A percentile compares a stretch with the other conserved stretches of the same genome.
Evolutionary conservation across 2,113 vertebrate species (phyloP).

Genomic region (Myotis davidii): DNA sequence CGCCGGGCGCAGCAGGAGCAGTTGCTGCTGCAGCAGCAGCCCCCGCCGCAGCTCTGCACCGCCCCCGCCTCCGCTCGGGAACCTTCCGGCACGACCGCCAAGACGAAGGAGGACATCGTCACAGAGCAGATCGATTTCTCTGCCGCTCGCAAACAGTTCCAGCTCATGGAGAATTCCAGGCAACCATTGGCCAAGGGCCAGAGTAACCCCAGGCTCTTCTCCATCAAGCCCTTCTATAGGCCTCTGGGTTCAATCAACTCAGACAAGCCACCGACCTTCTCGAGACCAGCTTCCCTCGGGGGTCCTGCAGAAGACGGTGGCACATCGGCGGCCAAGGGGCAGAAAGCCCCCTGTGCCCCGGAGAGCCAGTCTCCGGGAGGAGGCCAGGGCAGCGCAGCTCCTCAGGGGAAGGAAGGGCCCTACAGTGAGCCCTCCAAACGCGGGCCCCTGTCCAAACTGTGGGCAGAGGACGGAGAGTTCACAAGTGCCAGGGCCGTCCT

Average conservation of each 20-base stretch:
- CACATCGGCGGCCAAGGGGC: constrained; percentile 75
- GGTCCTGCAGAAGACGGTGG: constrained; percentile 72
- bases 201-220: constrained; percentile 91
- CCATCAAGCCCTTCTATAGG: constrained; percentile 94
- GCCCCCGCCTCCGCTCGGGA: constrained; percentile 71
- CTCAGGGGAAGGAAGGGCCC: constrained; percentile 73
- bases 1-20: constrained; percentile 85
- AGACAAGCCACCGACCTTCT: constrained; percentile 80
- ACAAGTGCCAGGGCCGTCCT: constrained; percentile 92
- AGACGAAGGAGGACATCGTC: constrained; percentile 91
- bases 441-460: constrained; percentile 85
- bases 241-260: constrained; percentile 80
- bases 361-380: constrained; percentile 71
- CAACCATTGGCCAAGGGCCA: constrained; percentile 84
- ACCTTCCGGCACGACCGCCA: constrained; percentile 72
- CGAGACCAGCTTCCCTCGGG: constrained; percentile 61
- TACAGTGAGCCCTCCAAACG: constrained; percentile 82
- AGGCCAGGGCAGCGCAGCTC: constrained; percentile 28
- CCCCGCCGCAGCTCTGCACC: neutral
- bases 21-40: neutral
- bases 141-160: constrained; percentile 94
- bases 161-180: constrained; percentile 88
- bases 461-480: constrained; percentile 92
- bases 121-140: constrained; percentile 97
- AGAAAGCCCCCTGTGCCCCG: constrained; percentile 80